These are phyloP conservation scores for Mantis religiosa DNA, from an alignment of 2,888 invertebrate genomes.

Conservation along the genomic window DNA sequence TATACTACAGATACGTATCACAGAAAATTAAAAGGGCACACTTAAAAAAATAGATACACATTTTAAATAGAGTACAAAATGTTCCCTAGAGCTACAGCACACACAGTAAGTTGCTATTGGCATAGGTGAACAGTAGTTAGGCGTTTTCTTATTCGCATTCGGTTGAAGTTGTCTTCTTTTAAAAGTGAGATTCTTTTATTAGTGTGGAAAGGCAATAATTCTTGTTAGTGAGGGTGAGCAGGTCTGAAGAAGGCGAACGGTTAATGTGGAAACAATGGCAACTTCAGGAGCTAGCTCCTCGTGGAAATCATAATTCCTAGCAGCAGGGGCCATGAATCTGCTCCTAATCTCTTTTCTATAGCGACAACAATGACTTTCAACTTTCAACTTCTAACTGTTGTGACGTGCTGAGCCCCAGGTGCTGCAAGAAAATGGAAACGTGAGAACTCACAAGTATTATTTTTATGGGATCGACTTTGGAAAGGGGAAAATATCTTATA, in stretches of 20 bases:
- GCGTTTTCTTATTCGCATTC: not conserved
- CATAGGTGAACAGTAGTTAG: too few relatives aligned
- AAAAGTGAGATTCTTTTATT: not conserved
- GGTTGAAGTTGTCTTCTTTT: not conserved
- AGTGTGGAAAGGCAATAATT: not conserved
- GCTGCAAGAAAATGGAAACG: slow-evolving; percentile 1
- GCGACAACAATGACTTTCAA: slow-evolving; percentile 8
- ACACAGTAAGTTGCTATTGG: too few relatives aligned
- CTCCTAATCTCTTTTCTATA: slow-evolving; percentile 20
- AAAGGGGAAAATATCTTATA: not conserved
- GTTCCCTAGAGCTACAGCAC: too few relatives aligned
- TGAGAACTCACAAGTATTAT: not conserved
- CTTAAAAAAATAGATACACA: too few relatives aligned
- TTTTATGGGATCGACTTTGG: slow-evolving; percentile 6
- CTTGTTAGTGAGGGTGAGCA: not conserved
- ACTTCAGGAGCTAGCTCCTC: not conserved
- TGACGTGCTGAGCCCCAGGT: slow-evolving; percentile 12
- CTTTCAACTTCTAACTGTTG: slow-evolving; percentile 15
- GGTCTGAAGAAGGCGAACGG: not conserved
- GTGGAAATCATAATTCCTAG: slow-evolving; percentile 11
- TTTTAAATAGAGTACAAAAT: too few relatives aligned
- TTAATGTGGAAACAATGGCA: slow-evolving; percentile 19
- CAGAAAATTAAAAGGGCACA: too few relatives aligned
- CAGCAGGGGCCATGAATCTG: slow-evolving; percentile 1
- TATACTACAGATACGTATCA: too few relatives aligned